Percentiles rank a stretch among this genome's conserved stretches.
Conservation (phyloP, 1,140 invertebrate genomes). For the Nephotettix cincticeps region DNA sequence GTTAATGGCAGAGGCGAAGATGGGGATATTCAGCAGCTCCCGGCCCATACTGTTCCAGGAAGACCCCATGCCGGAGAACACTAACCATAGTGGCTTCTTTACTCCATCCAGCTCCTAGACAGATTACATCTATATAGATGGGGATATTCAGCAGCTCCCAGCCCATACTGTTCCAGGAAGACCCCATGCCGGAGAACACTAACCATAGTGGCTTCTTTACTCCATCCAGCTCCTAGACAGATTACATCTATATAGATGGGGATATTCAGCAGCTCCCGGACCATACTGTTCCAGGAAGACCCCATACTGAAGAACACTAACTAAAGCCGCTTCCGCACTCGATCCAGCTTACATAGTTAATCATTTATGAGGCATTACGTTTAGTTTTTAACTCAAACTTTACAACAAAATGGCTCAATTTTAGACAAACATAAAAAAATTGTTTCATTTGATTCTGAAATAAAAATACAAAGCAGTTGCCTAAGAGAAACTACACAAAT, state of each 20-base stretch:
- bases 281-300: conserved; percentile 82
- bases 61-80: conserved; percentile 68
- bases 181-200: conserved; percentile 67
- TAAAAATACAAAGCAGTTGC: too few species aligned
- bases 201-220: conserved; percentile 72
- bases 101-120: conserved; percentile 49
- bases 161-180: conserved; percentile 83
- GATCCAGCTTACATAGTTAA: too few species aligned
- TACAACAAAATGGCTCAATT: too few species aligned
- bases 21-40: conserved; percentile 63
- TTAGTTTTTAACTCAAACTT: too few species aligned
- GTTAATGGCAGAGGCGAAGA: conserved; percentile 66
- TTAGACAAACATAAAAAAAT: too few species aligned
- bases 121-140: too few species aligned
- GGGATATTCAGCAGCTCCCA: conserved; percentile 65
- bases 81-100: conserved; percentile 71
- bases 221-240: conserved; percentile 47
- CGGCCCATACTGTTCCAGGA: conserved; percentile 84
- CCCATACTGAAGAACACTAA: conserved; percentile 71
- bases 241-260: too few species aligned
- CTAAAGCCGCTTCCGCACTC: conserved; percentile 69
- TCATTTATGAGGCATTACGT: too few species aligned
- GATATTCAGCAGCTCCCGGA: conserved; percentile 63
- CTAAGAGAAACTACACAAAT: too few species aligned
- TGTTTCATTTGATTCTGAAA: too few species aligned